Evolutionary conservation across 2,797 vertebrate species (phyloP).

Genomic region (Coendou prehensilis): DNA sequence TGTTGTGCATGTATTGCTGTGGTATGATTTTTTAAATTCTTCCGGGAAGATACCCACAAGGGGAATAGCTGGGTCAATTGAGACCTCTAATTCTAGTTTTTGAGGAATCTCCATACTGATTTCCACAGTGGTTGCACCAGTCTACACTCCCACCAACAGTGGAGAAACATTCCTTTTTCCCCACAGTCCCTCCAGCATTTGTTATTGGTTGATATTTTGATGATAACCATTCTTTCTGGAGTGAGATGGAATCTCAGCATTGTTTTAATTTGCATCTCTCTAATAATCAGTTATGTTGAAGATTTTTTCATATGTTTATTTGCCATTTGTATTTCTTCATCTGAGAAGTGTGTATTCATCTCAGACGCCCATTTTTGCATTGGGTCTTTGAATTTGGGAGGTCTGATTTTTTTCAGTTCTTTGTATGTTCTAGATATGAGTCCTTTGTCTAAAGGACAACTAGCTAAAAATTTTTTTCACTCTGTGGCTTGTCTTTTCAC

Average conservation of each 20-base stretch:
- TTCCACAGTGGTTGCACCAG: background rate
- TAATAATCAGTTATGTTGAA: background rate
- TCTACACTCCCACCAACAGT: background rate
- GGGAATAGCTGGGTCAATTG: background rate
- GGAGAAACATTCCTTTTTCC: background rate
- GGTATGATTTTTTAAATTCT: background rate
- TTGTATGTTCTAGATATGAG: background rate
- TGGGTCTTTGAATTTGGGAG: background rate
- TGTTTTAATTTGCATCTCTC: background rate
- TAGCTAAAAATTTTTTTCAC: background rate
- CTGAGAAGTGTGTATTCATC: background rate
- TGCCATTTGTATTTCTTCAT: background rate
- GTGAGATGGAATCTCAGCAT: background rate
- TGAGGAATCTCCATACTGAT: background rate
- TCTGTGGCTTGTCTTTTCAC: background rate
- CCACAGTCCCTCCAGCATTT: background rate
- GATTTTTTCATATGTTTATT: background rate
- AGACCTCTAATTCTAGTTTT: background rate
- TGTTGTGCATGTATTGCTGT: background rate
- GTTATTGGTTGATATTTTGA: background rate
- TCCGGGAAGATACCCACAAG: background rate
- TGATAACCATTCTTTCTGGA: background rate
- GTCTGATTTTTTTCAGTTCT: background rate
- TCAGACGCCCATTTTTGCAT: background rate
- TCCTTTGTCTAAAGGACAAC: too few species aligned